phyloP scores from a whole-genome alignment of 2,888 invertebrate genomes.

The Acrobasis suavella region DNA sequence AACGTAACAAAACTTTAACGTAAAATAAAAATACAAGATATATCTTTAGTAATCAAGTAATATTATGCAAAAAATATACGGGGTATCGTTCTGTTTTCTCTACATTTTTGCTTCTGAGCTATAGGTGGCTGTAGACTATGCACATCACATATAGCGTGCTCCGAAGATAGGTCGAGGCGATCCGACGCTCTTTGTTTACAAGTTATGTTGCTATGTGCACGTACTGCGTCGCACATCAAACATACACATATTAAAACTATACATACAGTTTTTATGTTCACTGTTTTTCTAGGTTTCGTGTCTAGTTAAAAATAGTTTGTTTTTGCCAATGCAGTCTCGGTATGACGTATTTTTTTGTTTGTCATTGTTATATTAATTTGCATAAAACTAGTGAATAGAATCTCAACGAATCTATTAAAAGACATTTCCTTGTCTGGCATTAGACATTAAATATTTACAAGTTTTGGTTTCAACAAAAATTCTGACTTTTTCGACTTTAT shows the following conservation, averaged over 20 bases:
- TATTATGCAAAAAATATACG: neutral
- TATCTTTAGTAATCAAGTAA: neutral
- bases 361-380: neutral
- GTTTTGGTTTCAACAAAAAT: neutral
- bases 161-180: slow-evolving; percentile 54
- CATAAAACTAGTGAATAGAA: neutral
- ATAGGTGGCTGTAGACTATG: slow-evolving; percentile 35
- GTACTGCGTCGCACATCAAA: slow-evolving; percentile 4
- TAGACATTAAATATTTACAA: neutral
- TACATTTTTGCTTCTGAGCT: slow-evolving; percentile 19
- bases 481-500: neutral
- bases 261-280: neutral
- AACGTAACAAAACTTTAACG: too few species aligned
- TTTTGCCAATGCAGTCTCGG: neutral
- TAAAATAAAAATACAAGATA: too few species aligned
- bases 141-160: slow-evolving; percentile 24
- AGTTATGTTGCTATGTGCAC: slow-evolving; percentile 38
- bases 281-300: neutral
- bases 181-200: slow-evolving; percentile 53
- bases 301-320: neutral
- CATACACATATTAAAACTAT: neutral
- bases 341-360: neutral
- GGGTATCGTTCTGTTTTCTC: neutral
- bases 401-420: neutral
- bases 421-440: neutral